phyloP scores from a whole-genome alignment of 2,113 vertebrate genomes.

The Pteruthius melanotis region DNA sequence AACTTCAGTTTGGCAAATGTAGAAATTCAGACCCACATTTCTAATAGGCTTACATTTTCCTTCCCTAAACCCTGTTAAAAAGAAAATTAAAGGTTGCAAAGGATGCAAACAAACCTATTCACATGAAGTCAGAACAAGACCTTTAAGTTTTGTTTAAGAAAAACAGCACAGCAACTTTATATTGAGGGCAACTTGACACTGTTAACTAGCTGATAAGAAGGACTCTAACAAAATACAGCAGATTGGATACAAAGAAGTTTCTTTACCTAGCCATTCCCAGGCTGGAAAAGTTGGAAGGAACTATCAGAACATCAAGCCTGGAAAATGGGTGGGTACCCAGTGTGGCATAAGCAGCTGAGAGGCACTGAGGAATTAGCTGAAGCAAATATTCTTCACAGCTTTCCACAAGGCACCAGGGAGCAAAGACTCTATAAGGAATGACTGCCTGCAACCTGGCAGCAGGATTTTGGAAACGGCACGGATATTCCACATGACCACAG shows the following conservation, averaged over 20 bases:
- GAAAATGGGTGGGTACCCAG: slow-evolving; percentile 93
- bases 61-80: neutral
- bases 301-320: slow-evolving; percentile 90
- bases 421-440: slow-evolving; percentile 88
- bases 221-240: neutral
- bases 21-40: slow-evolving; percentile 31
- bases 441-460: slow-evolving; percentile 73
- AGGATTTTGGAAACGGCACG: slow-evolving; percentile 83
- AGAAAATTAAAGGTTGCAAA: slow-evolving; percentile 21
- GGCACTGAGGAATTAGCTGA: slow-evolving; percentile 79
- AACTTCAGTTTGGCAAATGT: slow-evolving; percentile 23
- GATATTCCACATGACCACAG: slow-evolving; percentile 87
- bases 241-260: neutral
- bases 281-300: slow-evolving; percentile 92
- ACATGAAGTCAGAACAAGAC: neutral
- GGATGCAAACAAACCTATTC: neutral
- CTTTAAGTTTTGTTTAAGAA: neutral
- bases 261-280: slow-evolving; percentile 97
- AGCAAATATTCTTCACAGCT: slow-evolving; percentile 76
- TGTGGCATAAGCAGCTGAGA: slow-evolving; percentile 81
- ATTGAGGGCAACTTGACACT: neutral
- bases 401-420: slow-evolving; percentile 75
- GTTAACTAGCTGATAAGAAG: neutral
- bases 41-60: slow-evolving; percentile 23
- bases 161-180: neutral